Conservation (phyloP, 2,888 invertebrate genomes). For the Pterostichus niger region DNA sequence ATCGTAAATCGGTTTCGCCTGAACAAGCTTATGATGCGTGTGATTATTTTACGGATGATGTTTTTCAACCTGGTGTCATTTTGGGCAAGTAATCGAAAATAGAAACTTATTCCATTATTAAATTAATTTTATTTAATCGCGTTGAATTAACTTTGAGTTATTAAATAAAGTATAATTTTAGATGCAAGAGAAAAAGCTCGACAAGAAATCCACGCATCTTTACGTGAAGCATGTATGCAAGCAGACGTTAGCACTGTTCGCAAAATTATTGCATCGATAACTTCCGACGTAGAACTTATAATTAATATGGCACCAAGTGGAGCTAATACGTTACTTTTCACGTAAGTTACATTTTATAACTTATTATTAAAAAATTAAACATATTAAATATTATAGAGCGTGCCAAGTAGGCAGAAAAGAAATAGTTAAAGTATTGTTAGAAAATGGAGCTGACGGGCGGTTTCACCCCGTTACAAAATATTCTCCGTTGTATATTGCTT, state of each 20-base stretch:
- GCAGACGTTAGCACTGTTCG: conserved; percentile 85
- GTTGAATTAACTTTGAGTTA: not conserved
- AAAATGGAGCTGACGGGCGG: conserved; percentile 92
- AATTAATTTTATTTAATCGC: not conserved
- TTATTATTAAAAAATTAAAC: conserved; percentile 8
- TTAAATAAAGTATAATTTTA: conserved; percentile 72
- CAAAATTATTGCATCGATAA: conserved; percentile 83
- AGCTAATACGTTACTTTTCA: conserved; percentile 91
- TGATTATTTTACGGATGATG: conserved; percentile 86
- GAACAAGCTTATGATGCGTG: conserved; percentile 85
- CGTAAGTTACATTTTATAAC: conserved; percentile 80
- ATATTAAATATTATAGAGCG: conserved; percentile 80
- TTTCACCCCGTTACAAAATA: conserved; percentile 95
- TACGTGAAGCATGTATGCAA: conserved; percentile 87
- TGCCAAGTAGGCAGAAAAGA: conserved; percentile 91
- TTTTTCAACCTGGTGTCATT: conserved; percentile 79
- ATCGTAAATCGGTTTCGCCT: conserved; percentile 71
- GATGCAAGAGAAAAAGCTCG: conserved; percentile 87
- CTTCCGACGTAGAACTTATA: conserved; percentile 84
- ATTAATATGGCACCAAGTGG: conserved; percentile 94
- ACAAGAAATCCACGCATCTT: conserved; percentile 85
- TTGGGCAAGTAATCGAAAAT: conserved; percentile 76
- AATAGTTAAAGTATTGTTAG: conserved; percentile 88
- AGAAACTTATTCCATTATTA: not conserved
- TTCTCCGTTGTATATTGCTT: conserved; percentile 94